Evolutionary conservation across 2,888 invertebrate species (phyloP).

Genomic region (Abrostola triplasia): DNA sequence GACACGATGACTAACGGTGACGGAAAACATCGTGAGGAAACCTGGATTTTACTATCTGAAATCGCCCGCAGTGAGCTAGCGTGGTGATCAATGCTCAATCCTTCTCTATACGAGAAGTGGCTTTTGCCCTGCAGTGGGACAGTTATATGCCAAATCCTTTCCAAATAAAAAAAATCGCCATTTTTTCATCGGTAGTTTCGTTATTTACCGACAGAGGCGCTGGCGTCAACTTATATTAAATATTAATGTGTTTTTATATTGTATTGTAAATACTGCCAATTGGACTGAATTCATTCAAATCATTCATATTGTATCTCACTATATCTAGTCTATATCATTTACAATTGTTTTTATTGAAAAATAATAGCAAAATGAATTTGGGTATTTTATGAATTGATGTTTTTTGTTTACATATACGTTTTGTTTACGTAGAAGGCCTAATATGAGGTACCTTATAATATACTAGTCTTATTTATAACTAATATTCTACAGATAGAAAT

Average conservation of each 20-base stretch:
- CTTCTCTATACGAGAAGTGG: too few species aligned
- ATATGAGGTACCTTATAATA: too few species aligned
- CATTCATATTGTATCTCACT: conserved; percentile 2
- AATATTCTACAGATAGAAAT: too few species aligned
- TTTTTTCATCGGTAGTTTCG: conserved; percentile 5
- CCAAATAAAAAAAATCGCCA: too few species aligned
- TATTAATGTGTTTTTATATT: conserved; percentile 14
- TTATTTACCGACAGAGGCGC: not conserved
- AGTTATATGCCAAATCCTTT: too few species aligned
- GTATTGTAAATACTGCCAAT: conserved; percentile 58
- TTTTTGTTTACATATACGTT: not conserved
- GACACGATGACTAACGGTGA: too few species aligned
- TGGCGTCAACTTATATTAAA: not conserved
- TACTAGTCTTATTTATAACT: too few species aligned
- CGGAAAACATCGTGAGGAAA: too few species aligned
- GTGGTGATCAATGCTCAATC: too few species aligned
- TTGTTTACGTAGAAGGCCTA: not conserved
- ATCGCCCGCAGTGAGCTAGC: too few species aligned
- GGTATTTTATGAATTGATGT: not conserved
- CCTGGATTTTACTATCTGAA: too few species aligned
- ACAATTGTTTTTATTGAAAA: conserved; percentile 7
- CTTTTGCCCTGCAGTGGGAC: too few species aligned
- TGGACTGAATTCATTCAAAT: conserved; percentile 51
- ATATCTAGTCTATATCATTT: conserved; percentile 29
- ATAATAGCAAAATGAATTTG: conserved; percentile 2